Evolutionary conservation across 2,888 invertebrate species (phyloP), one percentile per base, ranked within the genome.

Genomic region (Caprella mutica): DNA sequence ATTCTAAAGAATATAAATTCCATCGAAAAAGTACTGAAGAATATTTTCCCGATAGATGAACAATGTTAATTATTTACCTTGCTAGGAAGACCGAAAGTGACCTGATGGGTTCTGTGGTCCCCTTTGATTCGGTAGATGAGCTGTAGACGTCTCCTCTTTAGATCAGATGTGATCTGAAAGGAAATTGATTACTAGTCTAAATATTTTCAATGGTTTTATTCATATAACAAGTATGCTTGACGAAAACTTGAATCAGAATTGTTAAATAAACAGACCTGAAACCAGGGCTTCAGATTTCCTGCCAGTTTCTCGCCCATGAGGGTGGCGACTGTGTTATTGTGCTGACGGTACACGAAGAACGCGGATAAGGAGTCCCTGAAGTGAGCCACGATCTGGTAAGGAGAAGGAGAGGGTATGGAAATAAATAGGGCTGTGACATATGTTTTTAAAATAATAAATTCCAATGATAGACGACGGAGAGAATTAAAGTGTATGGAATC

Each of bases 281-380:
- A 43, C 43, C 56, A 64, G 9, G 64, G 60, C 24, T 63, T 63
- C 40, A 57, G 55, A 40, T 57, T 56, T 30, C 63, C 63, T 2
- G 63, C 59, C 46, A 63, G 42, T 46, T 59, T 63, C 27, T 56
- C 56, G 35, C 59, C 57, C 35, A 63, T 29, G 33, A 63, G 59
- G 5, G 63, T 52, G 2, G 59, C 63, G 1, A 63, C 33, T n/a
- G 57, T 59, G 40, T 59, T 59, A 52, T 58, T 59, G 39, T 59
- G 57, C 26, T 63, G 63, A 17, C 56, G 59, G 57, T 57, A 63
- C 40, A 63, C 63, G 43, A 63, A 63, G 46, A 59, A 63, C 4
- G 55, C 33, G 9, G 51, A 48, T 19, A 59, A 6, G 27, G 59
- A 57, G 39, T 59, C 52, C 14, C 57, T 51, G 19, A 63, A 43